Evolutionary conservation across 2,113 vertebrate genomes (phyloP).

Genomic region (Numida meleagris): DNA sequence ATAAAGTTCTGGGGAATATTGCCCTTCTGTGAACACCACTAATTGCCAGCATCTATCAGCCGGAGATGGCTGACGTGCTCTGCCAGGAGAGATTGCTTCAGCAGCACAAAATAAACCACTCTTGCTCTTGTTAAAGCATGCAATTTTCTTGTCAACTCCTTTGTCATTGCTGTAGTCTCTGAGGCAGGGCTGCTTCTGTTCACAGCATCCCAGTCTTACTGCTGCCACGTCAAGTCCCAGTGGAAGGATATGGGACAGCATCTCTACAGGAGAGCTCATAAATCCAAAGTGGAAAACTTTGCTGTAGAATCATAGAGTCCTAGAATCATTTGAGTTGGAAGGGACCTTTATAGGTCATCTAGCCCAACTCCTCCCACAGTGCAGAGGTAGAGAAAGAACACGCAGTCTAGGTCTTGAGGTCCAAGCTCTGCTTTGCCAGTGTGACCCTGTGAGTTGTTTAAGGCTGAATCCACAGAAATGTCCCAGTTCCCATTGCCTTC

Average conservation of each 20-base stretch:
- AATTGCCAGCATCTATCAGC: neutral
- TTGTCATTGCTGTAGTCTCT: neutral
- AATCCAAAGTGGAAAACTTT: neutral
- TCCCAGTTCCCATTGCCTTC: slow-evolving; percentile 29
- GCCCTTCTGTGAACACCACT: neutral
- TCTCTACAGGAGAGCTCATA: neutral
- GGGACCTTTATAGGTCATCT: too few species aligned
- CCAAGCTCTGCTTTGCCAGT: neutral
- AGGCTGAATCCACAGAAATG: neutral
- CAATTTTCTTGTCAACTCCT: neutral
- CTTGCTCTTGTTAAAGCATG: neutral
- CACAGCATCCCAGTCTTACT: neutral
- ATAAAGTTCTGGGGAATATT: neutral
- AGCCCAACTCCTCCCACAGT: neutral
- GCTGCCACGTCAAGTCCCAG: accelerated
- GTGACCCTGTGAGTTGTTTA: accelerated
- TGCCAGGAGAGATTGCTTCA: neutral
- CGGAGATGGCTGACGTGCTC: neutral
- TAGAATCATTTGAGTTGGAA: too few species aligned
- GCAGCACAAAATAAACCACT: neutral
- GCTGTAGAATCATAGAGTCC: neutral
- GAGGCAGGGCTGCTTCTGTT: neutral
- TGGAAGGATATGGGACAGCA: neutral
- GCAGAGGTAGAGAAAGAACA: neutral
- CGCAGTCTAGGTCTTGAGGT: neutral